Conservation (phyloP, 2,113 vertebrate genomes). For the Athene cunicularia region DNA sequence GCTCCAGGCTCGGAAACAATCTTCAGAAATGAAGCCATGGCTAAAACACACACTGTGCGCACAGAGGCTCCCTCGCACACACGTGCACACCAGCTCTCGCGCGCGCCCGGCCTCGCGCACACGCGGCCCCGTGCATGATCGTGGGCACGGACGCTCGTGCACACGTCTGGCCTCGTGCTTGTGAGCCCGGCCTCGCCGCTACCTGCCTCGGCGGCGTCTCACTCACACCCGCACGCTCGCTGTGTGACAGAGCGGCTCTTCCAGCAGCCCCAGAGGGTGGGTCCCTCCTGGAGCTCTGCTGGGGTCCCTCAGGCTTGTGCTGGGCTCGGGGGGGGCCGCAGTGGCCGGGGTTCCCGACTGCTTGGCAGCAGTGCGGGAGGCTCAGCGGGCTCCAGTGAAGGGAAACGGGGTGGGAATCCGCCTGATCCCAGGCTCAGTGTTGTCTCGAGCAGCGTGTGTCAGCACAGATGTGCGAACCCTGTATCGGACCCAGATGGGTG, state of each 20-base stretch:
- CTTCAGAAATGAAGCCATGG: slow-evolving; percentile 78
- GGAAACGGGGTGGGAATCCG: background rate
- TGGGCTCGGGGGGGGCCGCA: background rate
- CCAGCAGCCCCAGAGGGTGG: background rate
- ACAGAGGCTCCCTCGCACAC: background rate
- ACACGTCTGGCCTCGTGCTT: background rate
- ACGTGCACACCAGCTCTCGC: background rate
- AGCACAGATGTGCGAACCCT: background rate
- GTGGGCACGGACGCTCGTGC: background rate
- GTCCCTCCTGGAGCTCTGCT: background rate
- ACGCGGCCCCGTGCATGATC: background rate
- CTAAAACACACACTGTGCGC: slow-evolving; percentile 39
- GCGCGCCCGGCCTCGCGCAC: background rate
- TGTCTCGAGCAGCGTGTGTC: background rate
- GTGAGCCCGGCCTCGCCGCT: background rate
- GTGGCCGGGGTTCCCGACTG: background rate
- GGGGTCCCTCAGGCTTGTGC: background rate
- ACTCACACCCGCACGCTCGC: fast-evolving
- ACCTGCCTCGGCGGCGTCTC: background rate
- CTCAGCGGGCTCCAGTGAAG: background rate
- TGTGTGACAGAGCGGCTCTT: fast-evolving
- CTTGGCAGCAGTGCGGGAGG: background rate
- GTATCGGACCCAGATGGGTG: background rate
- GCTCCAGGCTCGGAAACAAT: slow-evolving; percentile 79
- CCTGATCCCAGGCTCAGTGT: background rate